Evolutionary conservation across 1,140 invertebrate species (phyloP).

Genomic region (Pinna nobilis): DNA sequence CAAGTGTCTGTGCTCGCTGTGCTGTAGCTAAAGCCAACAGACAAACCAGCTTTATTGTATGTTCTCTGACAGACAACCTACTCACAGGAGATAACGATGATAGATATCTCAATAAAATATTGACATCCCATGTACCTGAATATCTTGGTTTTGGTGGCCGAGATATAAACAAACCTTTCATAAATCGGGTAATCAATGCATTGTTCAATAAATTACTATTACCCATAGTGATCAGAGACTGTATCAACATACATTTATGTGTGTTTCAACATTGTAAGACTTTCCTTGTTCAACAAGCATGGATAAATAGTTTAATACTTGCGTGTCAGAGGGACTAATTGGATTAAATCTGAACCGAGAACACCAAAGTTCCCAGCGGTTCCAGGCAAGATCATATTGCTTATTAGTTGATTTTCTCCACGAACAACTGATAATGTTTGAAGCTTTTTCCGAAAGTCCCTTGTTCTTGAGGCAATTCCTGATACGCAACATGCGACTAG

Average conservation of each 20-base stretch:
- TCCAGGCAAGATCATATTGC: constrained; percentile 33
- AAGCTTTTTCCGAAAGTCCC: constrained; percentile 16
- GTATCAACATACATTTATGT: constrained; percentile 14
- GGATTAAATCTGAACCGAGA: background rate
- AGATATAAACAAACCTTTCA: constrained; percentile 28
- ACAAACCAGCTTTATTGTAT: constrained; percentile 14
- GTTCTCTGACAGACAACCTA: background rate
- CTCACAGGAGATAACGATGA: constrained; percentile 4
- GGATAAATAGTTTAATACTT: constrained; percentile 19
- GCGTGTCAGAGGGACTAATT: constrained; percentile 7
- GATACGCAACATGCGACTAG: background rate
- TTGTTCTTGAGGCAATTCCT: constrained; percentile 3
- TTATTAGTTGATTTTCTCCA: constrained; percentile 29
- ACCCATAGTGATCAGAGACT: constrained; percentile 3
- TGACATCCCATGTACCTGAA: constrained; percentile 20
- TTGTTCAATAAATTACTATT: background rate
- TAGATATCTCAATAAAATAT: constrained; percentile 11
- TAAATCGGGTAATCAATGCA: constrained; percentile 12
- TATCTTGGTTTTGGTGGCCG: constrained; percentile 9
- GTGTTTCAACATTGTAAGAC: constrained; percentile 27
- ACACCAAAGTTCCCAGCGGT: constrained; percentile 29
- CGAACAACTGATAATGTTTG: constrained; percentile 2
- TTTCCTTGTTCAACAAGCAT: background rate
- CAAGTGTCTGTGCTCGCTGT: constrained; percentile 21
- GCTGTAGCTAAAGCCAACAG: constrained; percentile 22